Base-by-base conservation (phyloP, 2,113 vertebrate species). In the Etheostoma spectabile region DNA sequence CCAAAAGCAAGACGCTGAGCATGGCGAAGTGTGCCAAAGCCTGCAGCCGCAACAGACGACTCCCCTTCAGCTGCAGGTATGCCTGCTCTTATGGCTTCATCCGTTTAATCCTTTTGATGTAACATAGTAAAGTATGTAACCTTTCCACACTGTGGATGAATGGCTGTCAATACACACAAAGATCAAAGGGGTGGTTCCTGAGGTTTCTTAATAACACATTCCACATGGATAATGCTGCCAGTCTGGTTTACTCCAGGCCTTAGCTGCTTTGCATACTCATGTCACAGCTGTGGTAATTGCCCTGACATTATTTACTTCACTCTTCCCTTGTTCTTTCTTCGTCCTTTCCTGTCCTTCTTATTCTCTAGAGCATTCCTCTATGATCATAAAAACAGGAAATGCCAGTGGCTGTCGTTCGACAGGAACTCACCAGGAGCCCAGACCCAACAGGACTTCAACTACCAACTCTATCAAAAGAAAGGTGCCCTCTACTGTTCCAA, bases 381-480 rank as follows among this genome's bases (percentile, higher is more conserved):
- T 88, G 93, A 95, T 93, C 93, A 95, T 76, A 94, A 91, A 89
- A 94, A 92, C 92, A 94, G 91, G 88, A 95, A 93, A 91, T 99
- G 98, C 93, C 96, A 97, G 86, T 98, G 97, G 97, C 96, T 98
- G 77, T 97, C 98, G 83, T 99, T 97, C 84, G 97, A 98, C 92
- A 97, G 94, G 90, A 95, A 97, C 95, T 96, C 97, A 74, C 94
- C 93, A 91, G 96, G 96, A 93, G 94, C 94, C 88, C 96, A 94
- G 88, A 96, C 91, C 64, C 96, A 96, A 64, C 95, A 94, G 82
- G 95, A 97, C 93, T 95, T 95, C 86, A 95, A 96, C 78, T 97
- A 96, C 88, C 96, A 99, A 90, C 97, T 99, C 64, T 99, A 97
- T 91, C 96, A 99, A 94, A 99, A 98, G 90, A 99, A 99, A 98